A percentile compares a stretch with the other conserved stretches of the same genome.
These are phyloP conservation scores for Hydrotaea cyrtoneurina DNA, from an alignment of 2,888 invertebrate genomes.

Conservation along the genomic window DNA sequence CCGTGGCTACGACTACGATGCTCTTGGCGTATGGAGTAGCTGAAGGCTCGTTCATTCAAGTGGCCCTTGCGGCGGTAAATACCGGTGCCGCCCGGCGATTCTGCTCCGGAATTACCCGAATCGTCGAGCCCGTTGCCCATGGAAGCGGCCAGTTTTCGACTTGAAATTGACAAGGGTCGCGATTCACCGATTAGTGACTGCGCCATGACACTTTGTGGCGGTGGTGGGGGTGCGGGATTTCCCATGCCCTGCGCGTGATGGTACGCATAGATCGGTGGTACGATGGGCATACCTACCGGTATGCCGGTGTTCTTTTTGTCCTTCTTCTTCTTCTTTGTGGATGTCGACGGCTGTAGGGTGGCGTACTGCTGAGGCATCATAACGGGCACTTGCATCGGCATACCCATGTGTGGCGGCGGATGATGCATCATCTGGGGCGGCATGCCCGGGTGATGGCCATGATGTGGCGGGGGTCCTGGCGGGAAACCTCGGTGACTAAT, in stretches of 20 bases:
- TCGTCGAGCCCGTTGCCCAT: slow-evolving; percentile 85
- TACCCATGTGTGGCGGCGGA: slow-evolving; percentile 76
- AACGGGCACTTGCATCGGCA: slow-evolving; percentile 81
- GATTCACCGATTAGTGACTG: slow-evolving; percentile 84
- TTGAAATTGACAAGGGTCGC: slow-evolving; percentile 82
- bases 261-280: slow-evolving; percentile 82
- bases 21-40: slow-evolving; percentile 96
- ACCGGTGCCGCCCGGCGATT: slow-evolving; percentile 86
- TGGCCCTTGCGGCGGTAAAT: slow-evolving; percentile 95
- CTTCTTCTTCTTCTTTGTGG: slow-evolving; percentile 83
- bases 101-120: slow-evolving; percentile 82
- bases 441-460: slow-evolving; percentile 77
- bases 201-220: slow-evolving; percentile 80
- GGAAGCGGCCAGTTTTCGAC: slow-evolving; percentile 85
- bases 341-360: slow-evolving; percentile 84
- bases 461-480: slow-evolving; percentile 76
- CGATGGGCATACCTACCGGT: slow-evolving; percentile 81
- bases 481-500: slow-evolving; percentile 81
- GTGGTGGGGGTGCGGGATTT: slow-evolving; percentile 71
- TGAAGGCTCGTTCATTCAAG: slow-evolving; percentile 95
- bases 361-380: slow-evolving; percentile 84
- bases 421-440: slow-evolving; percentile 74
- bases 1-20: slow-evolving; percentile 96
- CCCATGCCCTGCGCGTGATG: slow-evolving; percentile 75
- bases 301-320: slow-evolving; percentile 79